Conservation (phyloP, 1,140 invertebrate species). For the Drosophila yakuba region DNA sequence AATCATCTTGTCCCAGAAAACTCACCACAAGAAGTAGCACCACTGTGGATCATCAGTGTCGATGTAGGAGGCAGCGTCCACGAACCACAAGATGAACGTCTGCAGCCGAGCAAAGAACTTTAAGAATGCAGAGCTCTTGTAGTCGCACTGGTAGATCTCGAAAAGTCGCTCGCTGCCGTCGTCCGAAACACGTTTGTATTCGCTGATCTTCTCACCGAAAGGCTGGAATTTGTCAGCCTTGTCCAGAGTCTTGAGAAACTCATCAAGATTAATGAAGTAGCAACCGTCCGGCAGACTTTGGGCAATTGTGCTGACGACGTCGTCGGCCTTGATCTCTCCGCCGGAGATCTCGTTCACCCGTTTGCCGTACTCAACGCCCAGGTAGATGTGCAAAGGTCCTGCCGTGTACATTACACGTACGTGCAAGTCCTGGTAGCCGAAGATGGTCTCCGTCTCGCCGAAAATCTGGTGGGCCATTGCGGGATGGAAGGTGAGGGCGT, state of each 20-base stretch:
- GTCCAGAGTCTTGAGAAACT: conserved; percentile 80
- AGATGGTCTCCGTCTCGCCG: conserved; percentile 96
- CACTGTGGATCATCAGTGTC: conserved; percentile 97
- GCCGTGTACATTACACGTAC: conserved; percentile 94
- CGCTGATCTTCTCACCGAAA: conserved; percentile 85
- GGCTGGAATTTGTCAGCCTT: conserved; percentile 83
- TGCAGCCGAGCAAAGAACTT: conserved; percentile 94
- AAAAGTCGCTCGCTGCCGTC: conserved; percentile 87
- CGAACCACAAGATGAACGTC: conserved; percentile 97
- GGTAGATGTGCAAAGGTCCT: conserved; percentile 90
- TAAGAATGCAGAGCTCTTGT: conserved; percentile 89
- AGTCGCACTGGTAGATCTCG: conserved; percentile 92
- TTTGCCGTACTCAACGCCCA: conserved; percentile 84
- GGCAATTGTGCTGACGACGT: conserved; percentile 90
- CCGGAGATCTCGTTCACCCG: conserved; percentile 76
- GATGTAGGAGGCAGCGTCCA: conserved; percentile 96
- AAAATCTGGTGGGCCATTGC: conserved; percentile 98
- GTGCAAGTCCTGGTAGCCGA: conserved; percentile 94
- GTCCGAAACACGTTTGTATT: conserved; percentile 81
- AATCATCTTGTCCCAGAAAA: not conserved
- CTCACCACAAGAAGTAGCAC: conserved; percentile 96
- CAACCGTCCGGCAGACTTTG: conserved; percentile 86
- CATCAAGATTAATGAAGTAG: conserved; percentile 82
- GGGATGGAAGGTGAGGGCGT: conserved; percentile 90
- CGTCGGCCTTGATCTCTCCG: conserved; percentile 90